A percentile compares a stretch with the other conserved stretches of the same genome.
These are phyloP conservation scores for Aleiodes alternator DNA, from an alignment of 2,888 invertebrate genomes.

Conservation along the genomic window DNA sequence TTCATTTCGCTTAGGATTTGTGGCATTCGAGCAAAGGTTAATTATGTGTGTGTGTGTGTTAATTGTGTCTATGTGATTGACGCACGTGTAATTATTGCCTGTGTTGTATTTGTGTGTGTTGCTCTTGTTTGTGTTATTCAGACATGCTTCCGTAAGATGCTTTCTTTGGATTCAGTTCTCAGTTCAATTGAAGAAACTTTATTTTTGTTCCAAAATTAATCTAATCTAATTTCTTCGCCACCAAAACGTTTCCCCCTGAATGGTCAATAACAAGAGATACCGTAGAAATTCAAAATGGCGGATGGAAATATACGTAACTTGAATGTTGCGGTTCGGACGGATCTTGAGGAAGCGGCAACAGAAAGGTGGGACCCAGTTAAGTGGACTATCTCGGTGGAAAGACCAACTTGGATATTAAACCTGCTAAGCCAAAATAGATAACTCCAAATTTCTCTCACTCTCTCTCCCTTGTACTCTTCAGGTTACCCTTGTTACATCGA, in stretches of 20 bases:
- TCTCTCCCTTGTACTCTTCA: not conserved
- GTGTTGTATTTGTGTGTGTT: too few species aligned
- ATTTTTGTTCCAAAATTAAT: too few species aligned
- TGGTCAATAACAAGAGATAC: not conserved
- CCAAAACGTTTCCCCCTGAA: not conserved
- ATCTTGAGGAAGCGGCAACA: slow-evolving; percentile 28
- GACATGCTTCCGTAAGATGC: too few species aligned
- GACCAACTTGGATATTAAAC: slow-evolving; percentile 58
- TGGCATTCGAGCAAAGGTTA: too few species aligned
- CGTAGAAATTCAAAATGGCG: not conserved
- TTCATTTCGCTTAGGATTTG: too few species aligned
- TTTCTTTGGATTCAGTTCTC: too few species aligned
- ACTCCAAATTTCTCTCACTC: not conserved
- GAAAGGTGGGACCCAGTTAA: slow-evolving; percentile 13
- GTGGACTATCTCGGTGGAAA: slow-evolving; percentile 50
- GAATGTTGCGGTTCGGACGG: slow-evolving; percentile 52
- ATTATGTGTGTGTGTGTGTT: too few species aligned
- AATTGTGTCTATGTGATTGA: too few species aligned
- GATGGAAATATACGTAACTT: slow-evolving; percentile 39
- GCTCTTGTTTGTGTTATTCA: too few species aligned
- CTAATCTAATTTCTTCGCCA: too few species aligned
- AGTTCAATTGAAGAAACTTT: too few species aligned
- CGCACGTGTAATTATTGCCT: too few species aligned
- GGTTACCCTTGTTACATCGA: slow-evolving; percentile 25
- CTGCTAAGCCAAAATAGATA: slow-evolving; percentile 36